Percentiles rank a stretch among this genome's conserved stretches.
These are phyloP conservation scores for Rotaria socialis DNA, from an alignment of 2,888 invertebrate genomes.

Conservation along the genomic window DNA sequence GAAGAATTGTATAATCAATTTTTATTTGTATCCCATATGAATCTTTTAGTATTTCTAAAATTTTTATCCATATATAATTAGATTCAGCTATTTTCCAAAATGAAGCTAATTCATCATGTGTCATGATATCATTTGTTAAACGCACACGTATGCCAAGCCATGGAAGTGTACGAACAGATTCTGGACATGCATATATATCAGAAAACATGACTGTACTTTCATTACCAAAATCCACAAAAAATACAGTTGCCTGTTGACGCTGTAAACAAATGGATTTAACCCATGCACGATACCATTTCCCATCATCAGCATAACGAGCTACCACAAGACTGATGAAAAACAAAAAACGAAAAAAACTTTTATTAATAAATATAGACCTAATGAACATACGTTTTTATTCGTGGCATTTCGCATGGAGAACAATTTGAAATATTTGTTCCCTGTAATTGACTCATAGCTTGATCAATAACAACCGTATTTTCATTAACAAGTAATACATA, in stretches of 20 bases:
- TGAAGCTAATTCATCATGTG: not conserved
- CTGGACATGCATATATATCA: not conserved
- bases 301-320: conserved; percentile 1
- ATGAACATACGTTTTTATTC: not conserved
- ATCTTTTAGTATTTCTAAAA: not conserved
- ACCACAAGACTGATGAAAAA: not conserved
- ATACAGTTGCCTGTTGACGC: not conserved
- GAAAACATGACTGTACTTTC: not conserved
- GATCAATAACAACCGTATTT: not conserved
- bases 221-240: not conserved
- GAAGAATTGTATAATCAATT: conserved; percentile 29
- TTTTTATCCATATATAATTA: not conserved
- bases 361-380: too few relatives aligned
- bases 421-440: not conserved
- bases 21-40: not conserved
- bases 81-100: conserved; percentile 8
- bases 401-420: not conserved
- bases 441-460: not conserved
- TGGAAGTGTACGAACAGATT: conserved; percentile 6
- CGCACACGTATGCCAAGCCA: conserved; percentile 29
- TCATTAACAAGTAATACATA: conserved; percentile 21
- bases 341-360: too few relatives aligned
- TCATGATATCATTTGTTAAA: not conserved
- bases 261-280: not conserved
- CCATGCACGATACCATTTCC: conserved; percentile 21